Conservation (phyloP, 2,797 vertebrate species). For the Sebastes umbrosus region DNA sequence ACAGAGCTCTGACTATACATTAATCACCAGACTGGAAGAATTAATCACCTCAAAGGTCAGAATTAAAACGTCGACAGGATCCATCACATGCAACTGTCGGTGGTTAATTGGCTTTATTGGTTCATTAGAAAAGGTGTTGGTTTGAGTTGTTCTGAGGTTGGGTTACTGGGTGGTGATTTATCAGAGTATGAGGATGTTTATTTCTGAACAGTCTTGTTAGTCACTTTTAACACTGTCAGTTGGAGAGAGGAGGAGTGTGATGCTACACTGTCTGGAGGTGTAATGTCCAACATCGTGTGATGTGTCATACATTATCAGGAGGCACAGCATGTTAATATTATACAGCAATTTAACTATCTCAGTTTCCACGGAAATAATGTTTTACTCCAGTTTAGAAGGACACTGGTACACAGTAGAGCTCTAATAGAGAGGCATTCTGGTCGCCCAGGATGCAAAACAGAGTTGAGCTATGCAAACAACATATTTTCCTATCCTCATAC, state of each 20-base stretch:
- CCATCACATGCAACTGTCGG: neutral
- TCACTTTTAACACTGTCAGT: neutral
- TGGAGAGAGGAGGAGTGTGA: neutral
- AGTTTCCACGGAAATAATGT: neutral
- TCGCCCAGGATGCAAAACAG: conserved; percentile 61
- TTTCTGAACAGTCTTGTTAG: neutral
- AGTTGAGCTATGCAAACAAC: conserved; percentile 54
- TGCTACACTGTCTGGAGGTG: neutral
- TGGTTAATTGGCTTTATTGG: neutral
- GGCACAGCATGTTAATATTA: neutral
- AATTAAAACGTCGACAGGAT: neutral
- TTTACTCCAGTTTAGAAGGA: neutral
- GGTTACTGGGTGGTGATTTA: neutral
- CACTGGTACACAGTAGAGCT: neutral
- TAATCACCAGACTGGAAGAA: neutral
- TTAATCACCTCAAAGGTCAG: neutral
- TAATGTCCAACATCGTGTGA: neutral
- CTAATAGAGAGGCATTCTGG: neutral
- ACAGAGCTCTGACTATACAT: neutral
- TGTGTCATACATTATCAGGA: neutral
- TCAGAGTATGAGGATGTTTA: neutral
- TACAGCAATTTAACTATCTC: neutral
- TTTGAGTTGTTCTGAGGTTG: neutral
- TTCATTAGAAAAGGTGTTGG: neutral
- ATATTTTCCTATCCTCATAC: conserved; percentile 42